Evolutionary conservation across 2,888 invertebrate genomes (phyloP).

Genomic region (Strigamia transsilvanica): DNA sequence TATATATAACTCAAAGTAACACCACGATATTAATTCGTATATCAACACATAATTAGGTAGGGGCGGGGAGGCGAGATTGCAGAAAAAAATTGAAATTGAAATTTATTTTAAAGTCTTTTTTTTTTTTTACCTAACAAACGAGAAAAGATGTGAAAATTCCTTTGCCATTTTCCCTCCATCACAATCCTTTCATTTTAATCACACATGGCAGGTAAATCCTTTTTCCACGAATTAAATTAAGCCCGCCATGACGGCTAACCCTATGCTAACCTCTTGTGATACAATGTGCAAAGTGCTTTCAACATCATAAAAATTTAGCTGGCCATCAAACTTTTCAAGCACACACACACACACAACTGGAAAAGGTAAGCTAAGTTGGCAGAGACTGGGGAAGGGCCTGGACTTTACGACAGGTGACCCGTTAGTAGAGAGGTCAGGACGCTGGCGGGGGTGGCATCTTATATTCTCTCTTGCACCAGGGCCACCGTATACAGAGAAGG

Average conservation of each 20-base stretch:
- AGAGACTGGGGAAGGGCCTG: constrained; percentile 16
- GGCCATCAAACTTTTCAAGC: constrained; percentile 26
- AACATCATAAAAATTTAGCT: constrained; percentile 30
- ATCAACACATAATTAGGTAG: neutral
- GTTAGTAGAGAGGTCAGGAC: constrained; percentile 16
- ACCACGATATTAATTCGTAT: constrained; percentile 26
- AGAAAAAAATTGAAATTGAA: neutral
- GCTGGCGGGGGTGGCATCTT: constrained; percentile 30
- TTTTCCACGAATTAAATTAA: constrained; percentile 30
- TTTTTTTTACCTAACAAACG: neutral
- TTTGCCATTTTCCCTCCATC: neutral
- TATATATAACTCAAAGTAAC: constrained; percentile 30
- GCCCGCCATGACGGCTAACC: constrained; percentile 26
- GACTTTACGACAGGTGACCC: constrained; percentile 30
- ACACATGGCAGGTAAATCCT: constrained; percentile 16
- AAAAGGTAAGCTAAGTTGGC: constrained; percentile 30
- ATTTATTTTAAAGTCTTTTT: neutral
- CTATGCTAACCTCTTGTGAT: constrained; percentile 20
- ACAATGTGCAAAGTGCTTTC: constrained; percentile 30
- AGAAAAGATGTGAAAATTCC: neutral
- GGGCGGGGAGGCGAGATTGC: neutral
- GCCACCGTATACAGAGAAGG: constrained; percentile 23
- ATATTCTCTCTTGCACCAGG: constrained; percentile 21
- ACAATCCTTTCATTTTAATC: constrained; percentile 21
- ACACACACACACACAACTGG: constrained; percentile 11